Evolutionary conservation across 2,113 vertebrate genomes (phyloP).

Genomic region (Peromyscus californicus): DNA sequence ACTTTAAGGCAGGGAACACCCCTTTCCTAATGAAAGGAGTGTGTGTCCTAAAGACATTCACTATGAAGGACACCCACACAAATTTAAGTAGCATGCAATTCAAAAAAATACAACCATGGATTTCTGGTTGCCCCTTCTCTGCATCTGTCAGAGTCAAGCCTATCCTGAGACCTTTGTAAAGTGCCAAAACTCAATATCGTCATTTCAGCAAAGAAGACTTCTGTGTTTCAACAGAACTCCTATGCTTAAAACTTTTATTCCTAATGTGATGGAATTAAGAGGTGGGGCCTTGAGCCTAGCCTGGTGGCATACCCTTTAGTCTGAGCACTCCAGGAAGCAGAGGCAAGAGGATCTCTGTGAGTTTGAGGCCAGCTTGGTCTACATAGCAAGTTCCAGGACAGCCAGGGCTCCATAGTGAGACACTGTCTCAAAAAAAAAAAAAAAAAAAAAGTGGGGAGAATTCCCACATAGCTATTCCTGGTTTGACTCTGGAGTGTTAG

Average conservation of each 20-base stretch:
- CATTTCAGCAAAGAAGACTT: background rate
- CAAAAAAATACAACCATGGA: background rate
- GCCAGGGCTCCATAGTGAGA: background rate
- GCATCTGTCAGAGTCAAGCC: background rate
- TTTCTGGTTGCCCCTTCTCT: background rate
- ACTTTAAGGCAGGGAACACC: background rate
- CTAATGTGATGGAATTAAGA: background rate
- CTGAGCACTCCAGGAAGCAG: background rate
- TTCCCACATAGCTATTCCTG: no score
- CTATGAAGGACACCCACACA: background rate
- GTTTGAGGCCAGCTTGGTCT: background rate
- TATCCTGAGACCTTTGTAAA: background rate
- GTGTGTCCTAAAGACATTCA: background rate
- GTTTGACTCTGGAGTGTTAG: no score
- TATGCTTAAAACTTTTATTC: background rate
- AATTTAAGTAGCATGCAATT: background rate
- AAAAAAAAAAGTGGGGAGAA: no score
- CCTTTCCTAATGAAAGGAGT: background rate
- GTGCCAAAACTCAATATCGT: background rate
- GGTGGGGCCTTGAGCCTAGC: background rate
- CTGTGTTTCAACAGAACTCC: background rate
- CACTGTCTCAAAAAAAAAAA: background rate
- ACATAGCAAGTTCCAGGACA: background rate
- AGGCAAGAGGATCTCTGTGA: background rate
- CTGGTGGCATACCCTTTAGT: background rate